These are phyloP conservation scores for Rhamnusium bicolor DNA, from an alignment of 2,888 invertebrate species.

Conservation along the genomic window DNA sequence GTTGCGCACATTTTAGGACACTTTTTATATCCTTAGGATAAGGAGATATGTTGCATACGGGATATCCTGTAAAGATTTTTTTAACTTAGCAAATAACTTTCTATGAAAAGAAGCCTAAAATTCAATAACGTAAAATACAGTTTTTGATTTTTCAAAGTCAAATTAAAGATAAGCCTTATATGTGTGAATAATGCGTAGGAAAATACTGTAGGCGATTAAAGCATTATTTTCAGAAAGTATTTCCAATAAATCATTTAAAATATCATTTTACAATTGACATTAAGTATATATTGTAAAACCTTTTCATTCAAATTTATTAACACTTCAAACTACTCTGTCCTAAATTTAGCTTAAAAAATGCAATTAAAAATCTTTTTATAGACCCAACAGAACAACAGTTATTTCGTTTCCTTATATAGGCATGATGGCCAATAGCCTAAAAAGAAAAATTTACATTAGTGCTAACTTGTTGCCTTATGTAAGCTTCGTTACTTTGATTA, in stretches of 20 bases:
- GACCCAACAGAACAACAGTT: slow-evolving; percentile 15
- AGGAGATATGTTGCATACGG: too few relatives aligned
- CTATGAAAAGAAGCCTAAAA: too few relatives aligned
- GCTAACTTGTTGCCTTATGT: slow-evolving; percentile 14
- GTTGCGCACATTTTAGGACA: too few relatives aligned
- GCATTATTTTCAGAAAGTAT: too few relatives aligned
- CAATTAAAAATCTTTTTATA: slow-evolving; percentile 30
- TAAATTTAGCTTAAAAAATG: slow-evolving; percentile 6
- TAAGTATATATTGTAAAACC: background rate
- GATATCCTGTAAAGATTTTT: too few relatives aligned
- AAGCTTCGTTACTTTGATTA: slow-evolving; percentile 15
- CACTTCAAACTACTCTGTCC: background rate
- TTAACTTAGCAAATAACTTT: too few relatives aligned
- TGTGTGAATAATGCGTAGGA: background rate
- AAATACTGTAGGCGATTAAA: background rate
- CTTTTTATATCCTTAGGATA: too few relatives aligned
- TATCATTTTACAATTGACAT: background rate
- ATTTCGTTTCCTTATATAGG: slow-evolving; percentile 20
- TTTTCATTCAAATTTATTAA: background rate
- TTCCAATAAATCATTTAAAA: background rate
- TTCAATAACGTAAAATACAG: too few relatives aligned
- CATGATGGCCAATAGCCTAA: slow-evolving; percentile 16
- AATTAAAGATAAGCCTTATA: too few relatives aligned
- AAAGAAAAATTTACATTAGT: slow-evolving; percentile 22
- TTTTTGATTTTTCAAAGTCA: too few relatives aligned